Conservation (phyloP, 1,140 invertebrate species). For the Mesaphorura yosii region DNA sequence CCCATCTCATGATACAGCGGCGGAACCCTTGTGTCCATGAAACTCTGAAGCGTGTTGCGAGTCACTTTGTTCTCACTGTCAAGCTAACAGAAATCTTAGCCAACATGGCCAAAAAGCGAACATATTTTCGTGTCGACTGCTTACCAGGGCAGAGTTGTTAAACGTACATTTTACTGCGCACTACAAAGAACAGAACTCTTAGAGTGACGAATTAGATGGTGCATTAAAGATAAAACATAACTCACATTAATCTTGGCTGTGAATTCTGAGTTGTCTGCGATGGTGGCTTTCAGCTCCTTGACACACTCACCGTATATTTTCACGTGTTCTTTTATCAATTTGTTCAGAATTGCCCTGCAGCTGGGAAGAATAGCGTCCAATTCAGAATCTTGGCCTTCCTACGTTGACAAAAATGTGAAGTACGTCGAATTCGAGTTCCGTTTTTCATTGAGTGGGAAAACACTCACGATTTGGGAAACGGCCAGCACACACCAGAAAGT, state of each 20-base stretch:
- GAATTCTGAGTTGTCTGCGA: background rate
- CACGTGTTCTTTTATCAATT: slow-evolving; percentile 10
- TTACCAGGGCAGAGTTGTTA: slow-evolving; percentile 14
- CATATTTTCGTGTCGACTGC: background rate
- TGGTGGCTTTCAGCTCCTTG: slow-evolving; percentile 8
- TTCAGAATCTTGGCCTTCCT: too few species aligned
- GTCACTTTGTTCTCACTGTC: slow-evolving; percentile 13
- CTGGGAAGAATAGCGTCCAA: too few species aligned
- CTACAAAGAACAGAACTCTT: too few species aligned
- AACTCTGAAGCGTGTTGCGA: slow-evolving; percentile 13
- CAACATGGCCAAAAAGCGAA: background rate
- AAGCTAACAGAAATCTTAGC: slow-evolving; percentile 1
- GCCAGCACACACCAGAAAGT: too few species aligned
- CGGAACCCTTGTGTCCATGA: slow-evolving; percentile 17
- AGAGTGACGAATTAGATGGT: background rate
- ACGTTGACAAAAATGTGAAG: too few species aligned
- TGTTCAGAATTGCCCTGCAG: slow-evolving; percentile 11
- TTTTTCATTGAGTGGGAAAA: too few species aligned
- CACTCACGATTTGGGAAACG: too few species aligned
- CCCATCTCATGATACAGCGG: slow-evolving; percentile 14
- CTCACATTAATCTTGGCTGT: slow-evolving; percentile 11
- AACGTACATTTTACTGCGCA: slow-evolving; percentile 21
- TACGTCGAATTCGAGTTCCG: too few species aligned
- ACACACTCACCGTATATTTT: slow-evolving; percentile 10
- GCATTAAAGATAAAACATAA: background rate